phyloP scores from a whole-genome alignment of 2,797 vertebrate genomes.

The Ptychobarbus kaznakovi region DNA sequence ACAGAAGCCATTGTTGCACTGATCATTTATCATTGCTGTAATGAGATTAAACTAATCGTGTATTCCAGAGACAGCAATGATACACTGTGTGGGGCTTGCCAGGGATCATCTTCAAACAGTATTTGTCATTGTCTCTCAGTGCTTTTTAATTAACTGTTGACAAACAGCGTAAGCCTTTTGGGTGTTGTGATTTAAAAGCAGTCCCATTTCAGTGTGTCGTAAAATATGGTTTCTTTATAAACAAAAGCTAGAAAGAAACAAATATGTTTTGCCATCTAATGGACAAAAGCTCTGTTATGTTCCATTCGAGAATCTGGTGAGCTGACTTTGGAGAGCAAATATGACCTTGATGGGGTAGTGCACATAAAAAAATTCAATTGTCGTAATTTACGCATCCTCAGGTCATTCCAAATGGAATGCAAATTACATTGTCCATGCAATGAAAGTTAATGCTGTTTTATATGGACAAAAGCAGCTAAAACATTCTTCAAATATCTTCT shows the following conservation, averaged over 20 bases:
- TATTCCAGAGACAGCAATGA: conserved; percentile 78
- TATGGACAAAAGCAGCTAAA: not conserved
- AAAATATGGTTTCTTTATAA: conserved; percentile 21
- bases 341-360: not conserved
- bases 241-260: conserved; percentile 20
- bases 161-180: conserved; percentile 69
- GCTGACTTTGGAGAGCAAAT: not conserved
- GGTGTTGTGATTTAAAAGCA: conserved; percentile 68
- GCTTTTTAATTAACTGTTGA: conserved; percentile 79
- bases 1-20: conserved; percentile 66
- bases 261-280: not conserved
- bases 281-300: not conserved
- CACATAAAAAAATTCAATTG: not conserved
- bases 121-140: conserved; percentile 78
- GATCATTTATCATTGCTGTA: conserved; percentile 78
- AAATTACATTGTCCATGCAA: not conserved
- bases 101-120: conserved; percentile 78
- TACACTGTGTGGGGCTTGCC: conserved; percentile 76
- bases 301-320: not conserved
- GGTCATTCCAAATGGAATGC: not conserved
- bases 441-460: not conserved
- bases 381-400: not conserved
- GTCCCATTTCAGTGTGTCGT: conserved; percentile 51
- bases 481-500: not conserved
- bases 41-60: conserved; percentile 78